A percentile compares a stretch with the other conserved stretches of the same genome.
These are phyloP conservation scores for Syritta pipiens DNA, from an alignment of 2,888 invertebrate species.

Conservation along the genomic window DNA sequence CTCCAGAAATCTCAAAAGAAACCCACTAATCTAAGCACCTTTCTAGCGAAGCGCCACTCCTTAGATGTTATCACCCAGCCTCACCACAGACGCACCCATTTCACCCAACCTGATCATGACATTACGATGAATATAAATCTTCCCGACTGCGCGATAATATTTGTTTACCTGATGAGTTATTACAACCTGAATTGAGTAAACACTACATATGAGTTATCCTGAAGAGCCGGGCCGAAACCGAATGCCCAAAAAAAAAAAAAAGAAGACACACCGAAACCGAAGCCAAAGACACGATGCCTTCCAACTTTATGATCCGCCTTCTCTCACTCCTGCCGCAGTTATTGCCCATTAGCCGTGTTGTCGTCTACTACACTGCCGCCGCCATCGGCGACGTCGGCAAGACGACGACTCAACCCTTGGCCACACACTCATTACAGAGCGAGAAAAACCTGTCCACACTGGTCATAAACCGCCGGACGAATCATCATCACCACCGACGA, in stretches of 20 bases:
- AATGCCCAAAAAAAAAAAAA: conserved; percentile 10
- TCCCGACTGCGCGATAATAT: conserved; percentile 27
- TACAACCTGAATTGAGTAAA: conserved; percentile 28
- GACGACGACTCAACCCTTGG: conserved; percentile 40
- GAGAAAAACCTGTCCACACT: conserved; percentile 45
- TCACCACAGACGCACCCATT: conserved; percentile 24
- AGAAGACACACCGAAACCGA: no score
- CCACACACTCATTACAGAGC: conserved; percentile 56
- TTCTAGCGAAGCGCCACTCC: neutral
- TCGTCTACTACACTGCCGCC: neutral
- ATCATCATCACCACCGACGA: conserved; percentile 43
- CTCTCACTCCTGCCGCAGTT: conserved; percentile 43
- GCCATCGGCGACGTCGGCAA: conserved; percentile 14
- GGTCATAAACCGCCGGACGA: conserved; percentile 55
- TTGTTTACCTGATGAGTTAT: conserved; percentile 40
- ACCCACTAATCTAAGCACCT: no score
- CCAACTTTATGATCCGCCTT: conserved; percentile 24
- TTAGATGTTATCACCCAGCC: neutral
- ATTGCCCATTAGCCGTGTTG: conserved; percentile 23
- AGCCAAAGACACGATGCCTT: neutral
- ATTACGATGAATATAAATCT: conserved; percentile 36
- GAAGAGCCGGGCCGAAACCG: neutral
- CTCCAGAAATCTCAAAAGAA: no score
- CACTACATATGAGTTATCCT: conserved; percentile 41
- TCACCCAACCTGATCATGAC: neutral